Base-by-base conservation (phyloP, 2,888 invertebrate genomes). In the Leucania comma region DNA sequence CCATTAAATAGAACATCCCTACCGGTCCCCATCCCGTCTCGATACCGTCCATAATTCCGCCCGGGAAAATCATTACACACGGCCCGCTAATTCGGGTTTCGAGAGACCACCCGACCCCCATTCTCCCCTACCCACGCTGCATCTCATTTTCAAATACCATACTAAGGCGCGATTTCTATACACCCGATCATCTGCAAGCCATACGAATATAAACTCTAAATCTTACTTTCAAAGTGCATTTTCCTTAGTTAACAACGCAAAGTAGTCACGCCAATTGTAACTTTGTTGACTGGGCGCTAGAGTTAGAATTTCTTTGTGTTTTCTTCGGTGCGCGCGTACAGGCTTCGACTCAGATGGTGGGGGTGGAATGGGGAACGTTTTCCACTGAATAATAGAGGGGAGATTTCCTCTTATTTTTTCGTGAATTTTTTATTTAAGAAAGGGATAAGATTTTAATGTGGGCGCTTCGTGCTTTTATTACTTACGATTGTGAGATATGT, bases 371-470 rank as follows among this genome's bases (percentile, higher is more conserved):
- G 91, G 91, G 88, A 87, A 83, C 85, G 88, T 85, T 90, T 91
- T 90, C 90, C 90, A 88, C 91, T 92, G 94, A 93, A 95, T 95
- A 95, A 95, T 94, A 93, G 93, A 93, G 92, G 94, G 94, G 93
- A 91, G 92, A 93, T 92, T 93, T 93, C 92, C 88, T 93, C 92
- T 93, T 93, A 93, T 94, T 95, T 96, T 95, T 95, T 95, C 94
- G 95, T 95, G 96, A 95, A 94, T 95, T 95, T 95, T 96, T 95
- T 95, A 95, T 96, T 95, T 95, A 96, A 95, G 95, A 95, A 95
- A 95, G 93, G 95, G 95, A 96, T 96, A 96, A 95, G 95, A 95
- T 95, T 96, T 96, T 96, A 95, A 95, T 96, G 95, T 95, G 94
- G 94, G 92, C 91, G 92, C 93, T 92, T 90, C 89, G 86, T 83